Evolutionary conservation across 2,113 vertebrate species (phyloP), one percentile per base, ranked within the genome.

Genomic region (Falco punctatus): DNA sequence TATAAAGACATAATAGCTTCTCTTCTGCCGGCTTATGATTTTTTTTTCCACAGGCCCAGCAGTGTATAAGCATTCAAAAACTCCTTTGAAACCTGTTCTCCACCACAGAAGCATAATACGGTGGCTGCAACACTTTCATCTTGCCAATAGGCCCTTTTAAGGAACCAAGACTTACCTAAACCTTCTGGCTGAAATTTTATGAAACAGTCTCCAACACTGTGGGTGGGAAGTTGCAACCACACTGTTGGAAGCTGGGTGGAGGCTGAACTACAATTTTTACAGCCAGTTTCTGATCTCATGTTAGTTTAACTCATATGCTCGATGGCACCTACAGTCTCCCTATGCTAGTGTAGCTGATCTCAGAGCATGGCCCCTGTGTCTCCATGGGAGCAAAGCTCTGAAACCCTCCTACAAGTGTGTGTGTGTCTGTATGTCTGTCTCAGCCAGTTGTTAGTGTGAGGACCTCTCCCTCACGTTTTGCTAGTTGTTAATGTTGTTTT

Each of bases 211-310:
- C 90, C 90, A 94, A 2, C 75, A 14, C 61, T 93, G 89, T 91
- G 95, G 88, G 93, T 95, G 95, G 94, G 94, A 97, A 70, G 78
- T 81, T 95, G 61, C 81, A 96, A 11, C 81, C 38, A 52, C 81
- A 32, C 22, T 78, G 69, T 59, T 74, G 87, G 91, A 87, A 79
- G 46, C 57, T 95, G 95, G 94, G 95, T 92, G 95, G 94, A 96
- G 91, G 52, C 94, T 89, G 52, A 81, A 33, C 65, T 89, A 49
- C 48, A 81, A 13, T 57, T 94, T 93, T 87, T 81, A 81, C 57
- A 89, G 96, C 91, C 89, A 97, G 84, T 81, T 96, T 95, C 89
- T 97, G 95, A 94, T 65, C 89, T 96, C 95, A 94, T 95, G 13
- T 87, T 94, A 66, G 80, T 94, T 86, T 95, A 87, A 91, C 38